Conservation (phyloP, 2,797 vertebrate genomes). For the Caiman crocodilus region DNA sequence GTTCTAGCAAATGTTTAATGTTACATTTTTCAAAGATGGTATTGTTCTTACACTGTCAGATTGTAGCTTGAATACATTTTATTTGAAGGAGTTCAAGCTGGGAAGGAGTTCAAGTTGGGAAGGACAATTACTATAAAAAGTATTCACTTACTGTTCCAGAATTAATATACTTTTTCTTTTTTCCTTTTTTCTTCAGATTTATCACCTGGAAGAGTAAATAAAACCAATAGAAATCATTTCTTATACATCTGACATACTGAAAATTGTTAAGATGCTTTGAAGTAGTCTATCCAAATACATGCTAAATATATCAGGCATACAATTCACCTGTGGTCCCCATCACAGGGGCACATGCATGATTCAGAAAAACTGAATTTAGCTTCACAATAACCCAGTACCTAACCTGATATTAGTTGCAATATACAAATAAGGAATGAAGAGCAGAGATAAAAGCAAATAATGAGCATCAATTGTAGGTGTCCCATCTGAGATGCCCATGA, state of each 20-base stretch:
- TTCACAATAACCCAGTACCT: neutral
- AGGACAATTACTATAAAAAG: conserved; percentile 26
- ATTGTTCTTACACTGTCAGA: neutral
- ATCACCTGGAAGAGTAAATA: conserved; percentile 87
- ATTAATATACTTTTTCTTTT: conserved; percentile 98
- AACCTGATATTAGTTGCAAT: neutral
- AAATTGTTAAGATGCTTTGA: neutral
- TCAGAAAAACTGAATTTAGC: neutral
- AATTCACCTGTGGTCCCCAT: neutral
- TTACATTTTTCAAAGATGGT: neutral
- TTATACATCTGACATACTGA: neutral
- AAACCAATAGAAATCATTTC: conserved; percentile 27
- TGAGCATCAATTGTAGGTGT: neutral
- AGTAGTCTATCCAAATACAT: neutral
- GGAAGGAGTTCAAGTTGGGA: too few species aligned
- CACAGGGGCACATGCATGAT: neutral
- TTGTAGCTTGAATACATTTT: neutral
- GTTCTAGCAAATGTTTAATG: neutral
- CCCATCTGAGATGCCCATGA: neutral
- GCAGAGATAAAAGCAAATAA: neutral
- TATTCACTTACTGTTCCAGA: conserved; percentile 93
- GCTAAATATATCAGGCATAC: neutral
- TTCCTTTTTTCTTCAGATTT: conserved; percentile 97
- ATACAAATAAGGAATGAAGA: neutral
- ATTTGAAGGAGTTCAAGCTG: neutral